Evolutionary conservation across 1,140 invertebrate genomes (phyloP).

Genomic region (Drosophila asahinai): DNA sequence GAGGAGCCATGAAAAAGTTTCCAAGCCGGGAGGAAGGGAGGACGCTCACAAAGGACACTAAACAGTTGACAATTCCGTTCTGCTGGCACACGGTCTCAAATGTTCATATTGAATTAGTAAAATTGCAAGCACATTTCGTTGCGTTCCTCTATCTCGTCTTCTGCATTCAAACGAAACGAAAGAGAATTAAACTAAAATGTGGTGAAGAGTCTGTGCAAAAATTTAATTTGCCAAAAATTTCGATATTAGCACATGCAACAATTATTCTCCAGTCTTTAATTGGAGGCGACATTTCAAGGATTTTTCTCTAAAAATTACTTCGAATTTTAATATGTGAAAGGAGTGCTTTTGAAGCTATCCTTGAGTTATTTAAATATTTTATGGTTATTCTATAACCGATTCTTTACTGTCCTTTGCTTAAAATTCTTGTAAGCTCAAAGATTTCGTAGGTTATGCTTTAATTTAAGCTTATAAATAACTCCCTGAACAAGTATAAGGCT

Average conservation of each 20-base stretch:
- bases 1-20: slow-evolving; percentile 33
- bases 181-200: slow-evolving; percentile 38
- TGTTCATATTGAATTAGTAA: slow-evolving; percentile 54
- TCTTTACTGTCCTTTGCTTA: neutral
- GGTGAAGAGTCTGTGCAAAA: neutral
- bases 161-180: slow-evolving; percentile 23
- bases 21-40: slow-evolving; percentile 1
- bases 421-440: no score
- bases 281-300: neutral
- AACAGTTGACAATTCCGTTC: slow-evolving; percentile 48
- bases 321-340: neutral
- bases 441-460: neutral
- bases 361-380: neutral
- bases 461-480: neutral
- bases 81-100: slow-evolving; percentile 25
- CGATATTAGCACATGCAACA: slow-evolving; percentile 15
- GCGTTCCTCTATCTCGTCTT: neutral
- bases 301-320: neutral
- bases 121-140: slow-evolving; percentile 35
- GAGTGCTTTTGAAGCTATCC: neutral
- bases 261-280: neutral
- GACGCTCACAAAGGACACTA: slow-evolving; percentile 39
- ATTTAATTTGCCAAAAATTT: slow-evolving; percentile 18
- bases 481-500: neutral
- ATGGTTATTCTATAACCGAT: neutral